Percentiles rank a stretch among this genome's conserved stretches.
Conservation (phyloP, 2,797 vertebrate species). For the Malacoraja senta region DNA sequence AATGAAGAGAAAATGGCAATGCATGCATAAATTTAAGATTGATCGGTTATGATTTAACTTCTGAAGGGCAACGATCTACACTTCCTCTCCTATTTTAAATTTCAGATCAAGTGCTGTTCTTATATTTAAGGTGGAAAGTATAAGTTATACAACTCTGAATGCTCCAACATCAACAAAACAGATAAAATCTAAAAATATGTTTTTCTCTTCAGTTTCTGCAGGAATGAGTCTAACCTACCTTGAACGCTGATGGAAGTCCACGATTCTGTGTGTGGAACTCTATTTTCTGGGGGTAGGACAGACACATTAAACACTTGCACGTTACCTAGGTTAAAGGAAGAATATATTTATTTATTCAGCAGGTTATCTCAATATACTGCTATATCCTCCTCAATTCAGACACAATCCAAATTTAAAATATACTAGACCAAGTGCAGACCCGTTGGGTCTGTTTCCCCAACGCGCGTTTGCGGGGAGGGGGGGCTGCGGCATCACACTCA, state of each 20-base stretch:
- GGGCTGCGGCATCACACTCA: too few species aligned
- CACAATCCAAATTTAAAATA: too few species aligned
- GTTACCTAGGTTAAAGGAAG: slow-evolving; percentile 48
- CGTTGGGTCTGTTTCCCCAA: too few species aligned
- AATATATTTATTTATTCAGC: neutral
- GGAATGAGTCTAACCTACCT: slow-evolving; percentile 58
- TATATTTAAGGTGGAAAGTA: neutral
- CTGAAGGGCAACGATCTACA: neutral
- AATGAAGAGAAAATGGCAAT: neutral
- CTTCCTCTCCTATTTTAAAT: neutral
- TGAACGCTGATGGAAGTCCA: slow-evolving; percentile 72
- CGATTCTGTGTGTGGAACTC: slow-evolving; percentile 70
- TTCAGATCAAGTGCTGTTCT: neutral
- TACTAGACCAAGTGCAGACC: too few species aligned
- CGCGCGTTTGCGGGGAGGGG: too few species aligned
- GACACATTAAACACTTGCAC: slow-evolving; percentile 56
- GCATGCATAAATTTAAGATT: too few species aligned
- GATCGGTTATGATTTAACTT: neutral
- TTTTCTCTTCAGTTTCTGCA: neutral
- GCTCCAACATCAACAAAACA: neutral
- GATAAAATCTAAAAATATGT: neutral
- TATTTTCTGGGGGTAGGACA: slow-evolving; percentile 56
- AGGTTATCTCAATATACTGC: neutral
- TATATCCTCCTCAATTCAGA: neutral
- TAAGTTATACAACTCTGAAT: neutral